Base-by-base conservation (phyloP, 2,797 vertebrate species). In the Malacoctenus gilli region DNA sequence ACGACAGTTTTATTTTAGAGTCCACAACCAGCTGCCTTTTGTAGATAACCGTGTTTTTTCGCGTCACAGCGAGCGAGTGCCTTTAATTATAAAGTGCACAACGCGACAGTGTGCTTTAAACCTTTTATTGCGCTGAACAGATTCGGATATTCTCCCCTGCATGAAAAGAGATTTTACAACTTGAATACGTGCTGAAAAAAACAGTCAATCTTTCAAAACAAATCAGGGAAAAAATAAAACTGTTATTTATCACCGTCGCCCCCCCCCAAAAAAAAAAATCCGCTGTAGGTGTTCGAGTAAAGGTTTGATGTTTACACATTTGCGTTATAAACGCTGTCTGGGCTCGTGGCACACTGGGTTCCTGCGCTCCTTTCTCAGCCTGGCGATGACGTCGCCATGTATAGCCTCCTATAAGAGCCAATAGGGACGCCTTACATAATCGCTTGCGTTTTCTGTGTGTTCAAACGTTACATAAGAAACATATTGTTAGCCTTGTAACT, bases 391-490 rank as follows among this genome's bases (percentile, higher is more conserved):
- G 86, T 85, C 66, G 46, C 18, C 59, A 64, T 44, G 43, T 77
- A 68, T 65, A 76, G 40, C 59, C 64, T 41, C 15, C 63, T 39
- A 43, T 65, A 59, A 16, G 47, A 75, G 60, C 79, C 79, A 82
- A 62, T 67, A 15, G 60, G 46, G 54, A 22, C 39, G 40, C 52
- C 58, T 88, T 87, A 84, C 63, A 51, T 89, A 89, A 89, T 73
- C 65, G 28, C 25, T 44, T 58, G 34, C 44, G 23, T 35, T 50
- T n/a, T 50, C 35, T 47, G 37, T 80, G 41, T 69, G 38, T 80
- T 76, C 72, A 75, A 60, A 53, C 41, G 68, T 89, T 90, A 73
- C 46, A 62, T 87, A 88, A 87, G 21, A 59, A 59, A 69, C 41
- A 34, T 64, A 67, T 75, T 47, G 50, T 52, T 58, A 13, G 46